Conservation (phyloP, 92 coral and sea anemone genomes). For the Palythoa grandiflora region DNA sequence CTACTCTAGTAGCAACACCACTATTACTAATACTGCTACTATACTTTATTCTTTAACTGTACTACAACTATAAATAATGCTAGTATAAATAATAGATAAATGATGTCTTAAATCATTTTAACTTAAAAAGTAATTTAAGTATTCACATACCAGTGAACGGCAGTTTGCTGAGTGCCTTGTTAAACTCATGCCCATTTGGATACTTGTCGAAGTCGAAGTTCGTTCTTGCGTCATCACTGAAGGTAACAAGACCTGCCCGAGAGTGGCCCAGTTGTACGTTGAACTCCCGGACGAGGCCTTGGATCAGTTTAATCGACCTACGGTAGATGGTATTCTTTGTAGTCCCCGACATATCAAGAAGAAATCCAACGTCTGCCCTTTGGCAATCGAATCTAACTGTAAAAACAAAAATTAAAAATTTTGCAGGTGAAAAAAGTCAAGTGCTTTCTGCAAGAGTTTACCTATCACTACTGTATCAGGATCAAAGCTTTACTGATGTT, state of each 20-base stretch:
- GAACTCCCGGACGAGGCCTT: conserved; percentile 36
- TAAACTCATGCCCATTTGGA: conserved; percentile 6
- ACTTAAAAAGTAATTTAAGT: not conserved
- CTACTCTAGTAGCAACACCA: not conserved
- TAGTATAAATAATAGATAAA: not conserved
- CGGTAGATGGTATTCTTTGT: not conserved
- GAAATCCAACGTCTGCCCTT: conserved; percentile 37
- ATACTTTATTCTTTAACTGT: too few species aligned
- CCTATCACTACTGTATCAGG: too few species aligned
- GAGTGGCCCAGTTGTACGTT: conserved; percentile 11
- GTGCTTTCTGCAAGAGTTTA: too few species aligned
- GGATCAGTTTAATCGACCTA: not conserved
- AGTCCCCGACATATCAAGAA: conserved; percentile 25
- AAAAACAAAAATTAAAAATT: not conserved
- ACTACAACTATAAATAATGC: not conserved
- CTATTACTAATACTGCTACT: not conserved
- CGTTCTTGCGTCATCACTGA: conserved; percentile 15
- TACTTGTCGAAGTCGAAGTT: conserved; percentile 20
- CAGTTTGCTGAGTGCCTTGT: conserved; percentile 15
- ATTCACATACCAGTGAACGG: not conserved
- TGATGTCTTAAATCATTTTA: not conserved
- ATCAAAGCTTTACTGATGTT: too few species aligned
- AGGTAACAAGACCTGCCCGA: conserved; percentile 42
- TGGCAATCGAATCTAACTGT: not conserved
- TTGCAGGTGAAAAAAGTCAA: too few species aligned